A percentile compares a stretch with the other conserved stretches of the same genome.
Evolutionary conservation across 2,888 invertebrate species (phyloP).

Genomic region (Metalampra italica): DNA sequence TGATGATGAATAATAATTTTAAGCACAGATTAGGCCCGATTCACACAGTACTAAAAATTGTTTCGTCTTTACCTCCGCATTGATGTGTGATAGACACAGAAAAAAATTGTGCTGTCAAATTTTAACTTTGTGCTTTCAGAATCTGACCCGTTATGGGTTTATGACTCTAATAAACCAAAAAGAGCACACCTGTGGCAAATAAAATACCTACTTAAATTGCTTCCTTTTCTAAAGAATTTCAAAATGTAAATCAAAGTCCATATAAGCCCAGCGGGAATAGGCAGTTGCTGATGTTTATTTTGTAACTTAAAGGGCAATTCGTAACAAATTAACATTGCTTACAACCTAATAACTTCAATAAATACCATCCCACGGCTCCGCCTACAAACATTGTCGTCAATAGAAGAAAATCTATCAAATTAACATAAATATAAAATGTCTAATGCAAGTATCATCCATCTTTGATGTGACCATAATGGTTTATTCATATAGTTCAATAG

Average conservation of each 20-base stretch:
- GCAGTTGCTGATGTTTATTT: neutral
- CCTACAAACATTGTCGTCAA: slow-evolving; percentile 24
- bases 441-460: neutral
- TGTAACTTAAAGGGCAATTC: slow-evolving; percentile 18
- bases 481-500: neutral
- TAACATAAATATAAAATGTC: slow-evolving; percentile 17
- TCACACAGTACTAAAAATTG: no score
- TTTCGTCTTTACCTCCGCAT: no score
- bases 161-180: no score
- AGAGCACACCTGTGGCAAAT: no score
- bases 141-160: no score
- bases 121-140: no score
- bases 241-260: neutral
- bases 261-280: neutral
- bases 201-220: no score
- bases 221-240: no score
- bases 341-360: slow-evolving; percentile 29
- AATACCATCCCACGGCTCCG: slow-evolving; percentile 36
- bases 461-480: neutral
- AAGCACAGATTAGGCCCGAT: no score
- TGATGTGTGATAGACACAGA: no score
- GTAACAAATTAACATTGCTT: slow-evolving; percentile 17
- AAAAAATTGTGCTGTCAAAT: no score
- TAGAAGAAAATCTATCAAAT: slow-evolving; percentile 13
- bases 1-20: no score